A percentile compares a stretch with the other conserved stretches of the same genome.
These are phyloP conservation scores for Agrochola circellaris DNA, from an alignment of 2,888 invertebrate species.

Conservation along the genomic window DNA sequence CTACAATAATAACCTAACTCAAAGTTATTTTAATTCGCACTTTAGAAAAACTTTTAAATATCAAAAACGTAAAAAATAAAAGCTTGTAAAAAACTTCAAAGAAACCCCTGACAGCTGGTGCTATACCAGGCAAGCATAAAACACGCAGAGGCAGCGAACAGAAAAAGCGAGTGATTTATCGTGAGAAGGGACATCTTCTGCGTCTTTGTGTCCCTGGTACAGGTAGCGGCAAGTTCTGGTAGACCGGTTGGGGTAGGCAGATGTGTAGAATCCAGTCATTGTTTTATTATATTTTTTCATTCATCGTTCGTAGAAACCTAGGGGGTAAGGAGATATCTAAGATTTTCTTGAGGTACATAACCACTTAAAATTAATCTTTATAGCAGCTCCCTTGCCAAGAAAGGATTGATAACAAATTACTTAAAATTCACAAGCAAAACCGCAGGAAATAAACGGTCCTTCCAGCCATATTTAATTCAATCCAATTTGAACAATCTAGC, in stretches of 20 bases:
- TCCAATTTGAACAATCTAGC: conserved; percentile 53
- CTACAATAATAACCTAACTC: neutral
- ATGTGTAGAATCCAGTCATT: conserved; percentile 29
- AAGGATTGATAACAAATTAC: conserved; percentile 23
- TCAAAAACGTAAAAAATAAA: conserved; percentile 17
- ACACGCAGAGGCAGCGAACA: conserved; percentile 80
- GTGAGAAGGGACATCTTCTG: conserved; percentile 86
- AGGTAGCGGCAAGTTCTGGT: conserved; percentile 71
- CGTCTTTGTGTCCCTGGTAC: conserved; percentile 78
- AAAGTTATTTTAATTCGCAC: conserved; percentile 8
- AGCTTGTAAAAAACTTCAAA: conserved; percentile 39
- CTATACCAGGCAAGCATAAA: conserved; percentile 81
- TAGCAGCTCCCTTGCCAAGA: neutral
- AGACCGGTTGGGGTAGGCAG: conserved; percentile 52
- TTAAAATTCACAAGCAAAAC: conserved; percentile 15
- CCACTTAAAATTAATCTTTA: neutral
- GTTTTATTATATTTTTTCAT: conserved; percentile 13
- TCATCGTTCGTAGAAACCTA: neutral
- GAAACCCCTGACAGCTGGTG: conserved; percentile 72
- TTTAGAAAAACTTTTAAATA: conserved; percentile 24
- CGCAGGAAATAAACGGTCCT: conserved; percentile 12
- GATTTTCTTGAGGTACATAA: neutral
- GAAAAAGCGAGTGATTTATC: conserved; percentile 85
- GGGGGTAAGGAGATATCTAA: neutral
- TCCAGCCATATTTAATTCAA: conserved; percentile 41